Evolutionary conservation across 2,888 invertebrate species (phyloP).

Genomic region (Seira ritae): DNA sequence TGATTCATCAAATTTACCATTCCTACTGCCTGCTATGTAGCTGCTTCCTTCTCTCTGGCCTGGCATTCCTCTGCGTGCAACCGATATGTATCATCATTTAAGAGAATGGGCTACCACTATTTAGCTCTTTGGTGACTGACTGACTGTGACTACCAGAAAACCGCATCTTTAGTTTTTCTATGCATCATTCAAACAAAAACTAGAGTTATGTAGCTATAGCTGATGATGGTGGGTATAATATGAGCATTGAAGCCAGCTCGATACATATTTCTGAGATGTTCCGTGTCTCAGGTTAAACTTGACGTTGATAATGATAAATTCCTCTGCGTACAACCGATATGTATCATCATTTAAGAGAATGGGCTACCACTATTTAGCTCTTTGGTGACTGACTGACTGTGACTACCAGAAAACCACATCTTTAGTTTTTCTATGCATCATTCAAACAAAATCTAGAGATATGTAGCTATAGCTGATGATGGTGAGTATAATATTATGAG

Average conservation of each 20-base stretch:
- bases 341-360: background rate
- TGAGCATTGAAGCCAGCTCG: background rate
- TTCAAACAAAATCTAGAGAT: too few relatives aligned
- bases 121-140: conserved; percentile 28
- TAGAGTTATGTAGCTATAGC: too few relatives aligned
- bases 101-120: background rate
- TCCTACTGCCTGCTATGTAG: conserved; percentile 48
- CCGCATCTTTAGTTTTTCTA: too few relatives aligned
- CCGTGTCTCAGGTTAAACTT: conserved; percentile 55
- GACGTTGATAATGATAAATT: conserved; percentile 49
- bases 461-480: too few relatives aligned
- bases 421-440: too few relatives aligned
- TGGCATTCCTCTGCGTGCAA: background rate
- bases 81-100: background rate
- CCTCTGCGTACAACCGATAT: too few relatives aligned
- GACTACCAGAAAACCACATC: too few relatives aligned
- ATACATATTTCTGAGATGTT: conserved; percentile 21
- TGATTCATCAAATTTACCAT: conserved; percentile 66
- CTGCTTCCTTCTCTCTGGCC: background rate
- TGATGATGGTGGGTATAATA: background rate
- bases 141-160: too few relatives aligned
- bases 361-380: conserved; percentile 17
- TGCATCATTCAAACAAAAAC: too few relatives aligned
- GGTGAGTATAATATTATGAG: too few relatives aligned
- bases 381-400: conserved; percentile 40